A percentile compares a stretch with the other conserved stretches of the same genome.
phyloP scores from a whole-genome alignment of 2,888 invertebrate genomes.

The Chrysotoxum bicinctum region DNA sequence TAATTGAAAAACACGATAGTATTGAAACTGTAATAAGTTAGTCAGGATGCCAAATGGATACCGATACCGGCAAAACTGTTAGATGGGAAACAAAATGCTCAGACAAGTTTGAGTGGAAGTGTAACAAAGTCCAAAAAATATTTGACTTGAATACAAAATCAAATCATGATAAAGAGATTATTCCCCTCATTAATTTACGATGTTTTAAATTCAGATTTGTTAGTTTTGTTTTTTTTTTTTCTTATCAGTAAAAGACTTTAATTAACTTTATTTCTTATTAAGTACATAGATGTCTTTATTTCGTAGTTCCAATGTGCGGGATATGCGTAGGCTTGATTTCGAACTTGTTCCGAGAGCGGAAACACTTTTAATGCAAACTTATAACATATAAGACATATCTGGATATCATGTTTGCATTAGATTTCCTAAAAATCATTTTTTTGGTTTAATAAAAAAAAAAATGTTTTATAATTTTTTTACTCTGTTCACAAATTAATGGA shows the following conservation, averaged over 20 bases:
- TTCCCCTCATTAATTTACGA: neutral
- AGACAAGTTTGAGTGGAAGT: constrained; percentile 1
- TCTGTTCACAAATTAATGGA: neutral
- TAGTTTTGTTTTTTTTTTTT: neutral
- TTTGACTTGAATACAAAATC: neutral
- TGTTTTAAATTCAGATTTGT: neutral
- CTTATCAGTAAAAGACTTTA: neutral
- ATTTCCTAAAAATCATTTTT: neutral
- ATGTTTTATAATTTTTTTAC: neutral
- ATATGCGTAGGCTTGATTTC: neutral
- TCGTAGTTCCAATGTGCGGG: neutral
- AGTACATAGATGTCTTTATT: neutral
- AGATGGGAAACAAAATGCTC: neutral
- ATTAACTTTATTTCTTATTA: too few relatives aligned
- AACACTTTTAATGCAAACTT: neutral
- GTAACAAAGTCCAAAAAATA: neutral
- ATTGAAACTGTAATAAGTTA: constrained; percentile 32
- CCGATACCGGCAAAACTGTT: neutral
- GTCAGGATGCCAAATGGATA: constrained; percentile 28
- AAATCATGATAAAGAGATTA: neutral
- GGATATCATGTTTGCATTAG: neutral
- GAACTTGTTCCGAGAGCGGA: neutral
- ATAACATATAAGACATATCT: neutral
- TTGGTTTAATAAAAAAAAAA: neutral
- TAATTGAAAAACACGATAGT: constrained; percentile 31